Base-by-base conservation (phyloP, 2,113 vertebrate species). In the Hipposideros armiger region DNA sequence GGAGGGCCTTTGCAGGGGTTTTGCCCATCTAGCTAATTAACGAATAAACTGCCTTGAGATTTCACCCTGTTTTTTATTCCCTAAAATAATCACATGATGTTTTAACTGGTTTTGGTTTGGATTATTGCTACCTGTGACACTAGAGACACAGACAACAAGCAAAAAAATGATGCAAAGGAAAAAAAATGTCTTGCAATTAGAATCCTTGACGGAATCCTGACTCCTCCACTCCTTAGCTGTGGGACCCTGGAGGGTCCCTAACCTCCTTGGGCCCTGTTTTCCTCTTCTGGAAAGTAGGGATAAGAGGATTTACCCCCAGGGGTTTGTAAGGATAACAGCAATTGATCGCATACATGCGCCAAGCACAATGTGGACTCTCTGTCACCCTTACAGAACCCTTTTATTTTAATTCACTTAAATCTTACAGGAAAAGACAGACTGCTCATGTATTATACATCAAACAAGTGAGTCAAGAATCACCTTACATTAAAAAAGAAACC, bases 401-500 rank as follows among this genome's bases (percentile, higher is more conserved):
- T 93, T 58, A 60, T 30, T 90, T 40, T 52, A 36, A 54, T 91
- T 93, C 83, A 82, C 36, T 67, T 72, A 93, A 82, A 77, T 93
- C 11, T 80, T 92, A 78, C 0, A 16, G 56, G 22, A 13, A 90
- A 95, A 93, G 62, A 86, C 45, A 81, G 82, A 72, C 10, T 77
- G 26, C 77, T 87, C 54, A 91, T 69, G 14, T 36, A 81, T 72
- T 42, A 83, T 60, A 62, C 26, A 85, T 72, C n/a, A 40, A 80
- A 95, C 28, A 95, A 90, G 14, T 52, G 4, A 82, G 83, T 54
- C 8, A 93, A 95, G 5, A 78, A 69, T 42, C n/a, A 85, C 5
- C n/a, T 94, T 78, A 90, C 47, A 84, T 92, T 90, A 87, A 81
- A 86, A 90, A 96, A 78, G 42, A 90, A 95, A 78, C 16, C 11